Evolutionary conservation across 2,113 vertebrate species (phyloP).

Genomic region (Ascaphus truei): DNA sequence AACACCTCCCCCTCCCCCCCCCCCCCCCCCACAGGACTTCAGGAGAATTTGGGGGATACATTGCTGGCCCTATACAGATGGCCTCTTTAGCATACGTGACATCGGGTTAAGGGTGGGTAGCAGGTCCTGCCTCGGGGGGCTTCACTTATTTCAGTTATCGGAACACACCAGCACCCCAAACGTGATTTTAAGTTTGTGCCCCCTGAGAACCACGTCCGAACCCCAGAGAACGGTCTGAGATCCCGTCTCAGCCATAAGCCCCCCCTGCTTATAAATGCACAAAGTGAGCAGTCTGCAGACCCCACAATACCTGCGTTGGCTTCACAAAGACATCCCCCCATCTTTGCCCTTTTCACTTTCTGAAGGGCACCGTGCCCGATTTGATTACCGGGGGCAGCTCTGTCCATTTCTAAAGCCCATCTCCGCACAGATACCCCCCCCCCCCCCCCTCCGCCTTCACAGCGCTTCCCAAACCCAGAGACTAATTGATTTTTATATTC

Average conservation of each 20-base stretch:
- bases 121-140: no score
- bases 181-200: no score
- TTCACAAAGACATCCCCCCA: constrained; percentile 11
- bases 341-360: constrained; percentile 41
- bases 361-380: constrained; percentile 57
- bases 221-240: not conserved
- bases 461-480: constrained; percentile 61
- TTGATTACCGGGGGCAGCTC: constrained; percentile 53
- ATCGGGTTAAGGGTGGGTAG: no score
- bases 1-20: no score
- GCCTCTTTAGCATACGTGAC: no score
- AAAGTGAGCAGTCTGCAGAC: not conserved
- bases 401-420: constrained; percentile 48
- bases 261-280: not conserved
- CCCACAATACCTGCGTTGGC: constrained; percentile 16
- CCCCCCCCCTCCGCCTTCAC: constrained; percentile 38
- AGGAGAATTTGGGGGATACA: no score
- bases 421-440: constrained; percentile 49
- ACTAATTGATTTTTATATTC: constrained; percentile 78
- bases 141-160: no score
- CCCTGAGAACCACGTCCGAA: no score
- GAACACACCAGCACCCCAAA: no score
- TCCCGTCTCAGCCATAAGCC: not conserved
- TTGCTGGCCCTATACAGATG: no score
- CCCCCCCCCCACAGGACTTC: no score